phyloP scores from a whole-genome alignment of 2,888 invertebrate species.

The Tolmerus cingulatus region DNA sequence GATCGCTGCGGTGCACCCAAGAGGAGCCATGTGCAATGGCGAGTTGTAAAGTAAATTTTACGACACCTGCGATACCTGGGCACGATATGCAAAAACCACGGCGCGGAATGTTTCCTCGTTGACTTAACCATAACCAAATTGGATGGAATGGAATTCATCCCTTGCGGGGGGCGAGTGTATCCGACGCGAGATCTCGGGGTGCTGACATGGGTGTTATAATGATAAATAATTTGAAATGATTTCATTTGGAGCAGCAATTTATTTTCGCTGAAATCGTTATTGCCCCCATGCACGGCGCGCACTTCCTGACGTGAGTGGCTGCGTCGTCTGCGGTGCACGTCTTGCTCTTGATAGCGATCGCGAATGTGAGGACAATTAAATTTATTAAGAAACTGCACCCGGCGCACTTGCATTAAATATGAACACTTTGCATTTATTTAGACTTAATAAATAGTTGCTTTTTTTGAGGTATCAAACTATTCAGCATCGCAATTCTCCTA shows the following conservation, averaged over 20 bases:
- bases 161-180: not conserved
- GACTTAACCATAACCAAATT: not conserved
- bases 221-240: not conserved
- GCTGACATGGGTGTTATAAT: not conserved
- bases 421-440: not conserved
- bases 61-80: not conserved
- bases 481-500: not conserved
- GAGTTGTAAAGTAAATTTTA: conserved; percentile 22
- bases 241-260: not conserved
- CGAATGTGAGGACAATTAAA: not conserved
- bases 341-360: not conserved
- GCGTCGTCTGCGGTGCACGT: not conserved
- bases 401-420: not conserved
- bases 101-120: not conserved
- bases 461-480: not conserved
- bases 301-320: not conserved
- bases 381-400: not conserved
- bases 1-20: not conserved
- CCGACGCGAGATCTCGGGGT: not conserved
- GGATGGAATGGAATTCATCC: not conserved
- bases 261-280: not conserved
- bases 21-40: conserved; percentile 5
- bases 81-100: conserved; percentile 26
- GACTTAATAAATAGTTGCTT: not conserved
- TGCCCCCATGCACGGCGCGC: not conserved